phyloP scores from a whole-genome alignment of 2,797 vertebrate genomes.

The Bradypus variegatus region DNA sequence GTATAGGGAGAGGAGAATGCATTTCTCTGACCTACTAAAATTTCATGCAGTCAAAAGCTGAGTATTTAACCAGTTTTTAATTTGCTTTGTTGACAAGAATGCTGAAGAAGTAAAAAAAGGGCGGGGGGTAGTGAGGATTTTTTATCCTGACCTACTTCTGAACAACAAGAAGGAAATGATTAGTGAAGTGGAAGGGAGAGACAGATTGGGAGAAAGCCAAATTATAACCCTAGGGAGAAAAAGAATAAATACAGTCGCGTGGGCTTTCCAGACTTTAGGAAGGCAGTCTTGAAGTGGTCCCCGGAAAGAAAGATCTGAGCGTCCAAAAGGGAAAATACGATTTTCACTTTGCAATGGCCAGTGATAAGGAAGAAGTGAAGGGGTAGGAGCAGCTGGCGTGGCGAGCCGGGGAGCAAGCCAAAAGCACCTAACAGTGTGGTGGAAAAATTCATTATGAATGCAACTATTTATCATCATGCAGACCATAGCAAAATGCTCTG shows the following conservation, averaged over 20 bases:
- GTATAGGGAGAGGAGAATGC: not conserved
- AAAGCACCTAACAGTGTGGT: not conserved
- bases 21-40: not conserved
- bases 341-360: not conserved
- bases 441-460: not conserved
- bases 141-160: not conserved
- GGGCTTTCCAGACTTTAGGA: not conserved
- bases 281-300: not conserved
- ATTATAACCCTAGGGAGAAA: not conserved
- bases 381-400: not conserved
- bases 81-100: constrained; percentile 8
- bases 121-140: not conserved
- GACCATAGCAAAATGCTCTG: not conserved
- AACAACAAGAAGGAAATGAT: not conserved
- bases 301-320: not conserved
- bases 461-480: not conserved
- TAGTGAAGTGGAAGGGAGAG: not conserved
- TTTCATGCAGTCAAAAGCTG: not conserved
- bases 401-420: not conserved
- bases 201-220: not conserved
- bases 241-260: not conserved
- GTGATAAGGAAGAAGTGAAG: not conserved
- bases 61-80: not conserved
- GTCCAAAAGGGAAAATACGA: not conserved
- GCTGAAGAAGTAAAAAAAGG: not conserved